phyloP scores from a whole-genome alignment of 2,797 vertebrate species.

The Gastrophryne carolinensis region DNA sequence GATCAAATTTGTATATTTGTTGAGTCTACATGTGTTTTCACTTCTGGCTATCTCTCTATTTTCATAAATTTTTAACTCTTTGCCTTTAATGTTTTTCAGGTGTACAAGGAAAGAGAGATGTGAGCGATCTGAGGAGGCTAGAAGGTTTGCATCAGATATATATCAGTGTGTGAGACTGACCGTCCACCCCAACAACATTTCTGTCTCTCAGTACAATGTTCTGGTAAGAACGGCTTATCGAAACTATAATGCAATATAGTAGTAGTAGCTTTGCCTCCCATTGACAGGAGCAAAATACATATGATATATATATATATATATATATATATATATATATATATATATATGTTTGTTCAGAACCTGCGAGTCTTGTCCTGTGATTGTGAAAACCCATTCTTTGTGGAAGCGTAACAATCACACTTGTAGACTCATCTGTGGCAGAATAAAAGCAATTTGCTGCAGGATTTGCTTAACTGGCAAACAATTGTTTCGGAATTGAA shows the following conservation, averaged over 20 bases:
- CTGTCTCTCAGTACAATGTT: constrained; percentile 94
- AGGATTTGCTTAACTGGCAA: constrained; percentile 24
- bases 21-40: no score
- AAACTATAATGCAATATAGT: no score
- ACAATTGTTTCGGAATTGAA: constrained; percentile 36
- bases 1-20: no score
- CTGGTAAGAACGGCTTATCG: constrained; percentile 92
- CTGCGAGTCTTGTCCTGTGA: no score
- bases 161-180: constrained; percentile 95
- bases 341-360: no score
- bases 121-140: constrained; percentile 86
- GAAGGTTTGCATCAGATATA: constrained; percentile 92
- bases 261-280: no score
- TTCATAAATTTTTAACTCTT: not conserved
- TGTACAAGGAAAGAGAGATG: constrained; percentile 95
- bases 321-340: no score
- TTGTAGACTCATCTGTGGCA: not conserved
- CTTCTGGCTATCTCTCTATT: no score
- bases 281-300: no score
- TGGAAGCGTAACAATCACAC: not conserved
- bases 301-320: no score
- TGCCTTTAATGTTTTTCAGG: constrained; percentile 64
- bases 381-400: not conserved
- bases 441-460: constrained; percentile 12
- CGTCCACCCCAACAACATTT: constrained; percentile 97